phyloP scores from a whole-genome alignment of 2,113 vertebrate genomes.

The Malurus elegans region DNA sequence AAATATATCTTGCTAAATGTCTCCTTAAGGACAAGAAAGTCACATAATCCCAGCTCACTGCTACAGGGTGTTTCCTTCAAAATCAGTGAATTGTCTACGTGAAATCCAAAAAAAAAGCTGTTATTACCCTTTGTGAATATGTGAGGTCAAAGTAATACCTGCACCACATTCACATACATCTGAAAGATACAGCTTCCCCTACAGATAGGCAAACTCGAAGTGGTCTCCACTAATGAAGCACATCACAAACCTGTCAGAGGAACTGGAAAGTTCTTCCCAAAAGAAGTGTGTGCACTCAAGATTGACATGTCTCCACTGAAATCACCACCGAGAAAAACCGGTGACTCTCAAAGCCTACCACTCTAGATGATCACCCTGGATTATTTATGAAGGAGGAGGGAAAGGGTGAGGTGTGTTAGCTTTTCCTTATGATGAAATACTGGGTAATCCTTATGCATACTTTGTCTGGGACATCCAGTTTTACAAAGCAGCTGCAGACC shows the following conservation, averaged over 20 bases:
- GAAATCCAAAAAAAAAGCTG: neutral
- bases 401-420: neutral
- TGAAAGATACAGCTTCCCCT: neutral
- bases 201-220: neutral
- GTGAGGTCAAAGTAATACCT: neutral
- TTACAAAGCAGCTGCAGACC: neutral
- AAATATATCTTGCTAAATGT: slow-evolving; percentile 28
- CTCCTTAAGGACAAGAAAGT: neutral
- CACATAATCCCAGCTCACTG: neutral
- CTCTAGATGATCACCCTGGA: neutral
- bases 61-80: slow-evolving; percentile 11
- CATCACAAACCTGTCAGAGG: neutral
- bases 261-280: neutral
- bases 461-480: neutral
- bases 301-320: neutral
- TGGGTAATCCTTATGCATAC: neutral
- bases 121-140: neutral
- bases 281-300: fast-evolving
- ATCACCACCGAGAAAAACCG: neutral
- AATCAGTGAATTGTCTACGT: neutral
- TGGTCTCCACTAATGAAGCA: neutral
- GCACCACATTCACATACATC: fast-evolving
- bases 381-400: neutral
- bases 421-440: neutral
- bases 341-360: neutral